These are phyloP conservation scores for Drosophila hawaiiensis DNA, from an alignment of 2,888 invertebrate genomes.

Conservation along the genomic window DNA sequence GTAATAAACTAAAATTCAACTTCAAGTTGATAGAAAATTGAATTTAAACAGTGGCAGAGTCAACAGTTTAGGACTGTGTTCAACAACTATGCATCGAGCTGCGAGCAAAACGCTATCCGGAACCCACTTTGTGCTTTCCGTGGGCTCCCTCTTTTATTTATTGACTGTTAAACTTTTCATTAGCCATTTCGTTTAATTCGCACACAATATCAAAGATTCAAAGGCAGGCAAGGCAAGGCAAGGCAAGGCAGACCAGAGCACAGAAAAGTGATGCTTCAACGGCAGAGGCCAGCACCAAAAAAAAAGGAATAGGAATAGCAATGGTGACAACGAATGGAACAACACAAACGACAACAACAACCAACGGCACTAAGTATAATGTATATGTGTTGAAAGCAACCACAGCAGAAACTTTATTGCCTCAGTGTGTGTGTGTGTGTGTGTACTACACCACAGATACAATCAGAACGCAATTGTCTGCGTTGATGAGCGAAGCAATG, in stretches of 20 bases:
- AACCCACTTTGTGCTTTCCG: conserved; percentile 29
- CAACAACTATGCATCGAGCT: background rate
- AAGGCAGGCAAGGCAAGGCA: conserved; percentile 54
- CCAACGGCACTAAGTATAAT: conserved; percentile 74
- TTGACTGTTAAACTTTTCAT: conserved; percentile 82
- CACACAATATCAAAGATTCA: conserved; percentile 77
- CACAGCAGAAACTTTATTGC: conserved; percentile 74
- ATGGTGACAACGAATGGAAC: conserved; percentile 46
- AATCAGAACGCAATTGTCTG: conserved; percentile 79
- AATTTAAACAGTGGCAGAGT: conserved; percentile 18
- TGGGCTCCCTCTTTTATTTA: conserved; percentile 67
- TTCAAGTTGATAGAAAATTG: conserved; percentile 20
- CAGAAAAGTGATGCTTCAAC: conserved; percentile 13
- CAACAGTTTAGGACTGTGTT: conserved; percentile 24
- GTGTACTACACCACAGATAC: conserved; percentile 60
- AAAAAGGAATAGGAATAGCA: conserved; percentile 28
- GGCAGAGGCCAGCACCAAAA: conserved; percentile 26
- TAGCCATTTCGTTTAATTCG: conserved; percentile 81
- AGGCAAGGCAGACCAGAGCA: conserved; percentile 10
- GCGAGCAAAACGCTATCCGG: background rate
- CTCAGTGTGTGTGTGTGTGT: conserved; percentile 28
- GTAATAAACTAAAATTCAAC: background rate
- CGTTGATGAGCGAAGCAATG: conserved; percentile 71
- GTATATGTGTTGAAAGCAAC: conserved; percentile 77
- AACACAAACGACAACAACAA: conserved; percentile 31